Conservation (phyloP, 92 coral and sea anemone species). For the Montipora capitata region DNA sequence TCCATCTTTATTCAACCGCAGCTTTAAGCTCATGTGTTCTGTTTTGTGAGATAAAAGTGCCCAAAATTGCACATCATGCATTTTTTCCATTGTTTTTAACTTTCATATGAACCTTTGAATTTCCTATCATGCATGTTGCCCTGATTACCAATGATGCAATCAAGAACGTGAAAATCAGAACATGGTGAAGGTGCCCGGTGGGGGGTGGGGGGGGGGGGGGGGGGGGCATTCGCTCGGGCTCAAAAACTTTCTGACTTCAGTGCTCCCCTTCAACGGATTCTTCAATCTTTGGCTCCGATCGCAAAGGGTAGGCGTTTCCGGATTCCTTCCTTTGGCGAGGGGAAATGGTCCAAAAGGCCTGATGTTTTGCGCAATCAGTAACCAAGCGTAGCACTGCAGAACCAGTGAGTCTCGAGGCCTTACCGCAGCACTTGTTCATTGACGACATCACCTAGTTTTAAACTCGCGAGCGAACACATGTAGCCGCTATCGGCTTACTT, state of each 20-base stretch:
- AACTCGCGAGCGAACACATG: not conserved
- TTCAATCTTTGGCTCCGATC: not conserved
- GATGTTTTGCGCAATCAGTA: not conserved
- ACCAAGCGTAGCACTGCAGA: not conserved
- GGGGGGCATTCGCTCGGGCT: not conserved
- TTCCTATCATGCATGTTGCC: not conserved
- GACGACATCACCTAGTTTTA: not conserved
- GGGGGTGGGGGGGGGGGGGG: not conserved
- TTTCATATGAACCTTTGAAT: not conserved
- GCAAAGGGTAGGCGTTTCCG: not conserved
- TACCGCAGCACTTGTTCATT: not conserved
- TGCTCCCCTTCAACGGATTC: not conserved
- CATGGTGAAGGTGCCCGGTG: too few species aligned
- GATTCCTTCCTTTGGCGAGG: not conserved
- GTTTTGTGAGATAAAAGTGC: not conserved
- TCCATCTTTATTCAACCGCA: not conserved
- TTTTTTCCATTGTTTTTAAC: not conserved
- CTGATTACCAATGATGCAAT: not conserved
- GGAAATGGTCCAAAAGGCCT: not conserved
- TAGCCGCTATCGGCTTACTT: not conserved
- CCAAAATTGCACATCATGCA: not conserved
- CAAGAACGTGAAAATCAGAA: too few species aligned
- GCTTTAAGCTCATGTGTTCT: not conserved
- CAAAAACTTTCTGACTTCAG: not conserved
- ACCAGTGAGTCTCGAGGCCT: not conserved